Percentiles rank a stretch among this genome's conserved stretches.
Evolutionary conservation across 2,797 vertebrate species (phyloP).

Genomic region (Cuculus canorus): DNA sequence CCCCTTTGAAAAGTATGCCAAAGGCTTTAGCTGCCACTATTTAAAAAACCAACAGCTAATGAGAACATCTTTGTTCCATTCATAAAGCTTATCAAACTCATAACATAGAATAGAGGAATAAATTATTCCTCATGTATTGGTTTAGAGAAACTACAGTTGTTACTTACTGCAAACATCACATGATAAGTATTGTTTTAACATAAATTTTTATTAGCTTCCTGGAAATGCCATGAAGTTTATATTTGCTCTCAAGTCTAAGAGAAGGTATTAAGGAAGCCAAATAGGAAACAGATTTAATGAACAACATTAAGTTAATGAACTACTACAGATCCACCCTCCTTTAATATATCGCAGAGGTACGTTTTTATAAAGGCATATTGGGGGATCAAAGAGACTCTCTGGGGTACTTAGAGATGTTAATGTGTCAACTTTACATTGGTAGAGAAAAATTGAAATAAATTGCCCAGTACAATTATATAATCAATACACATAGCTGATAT

Average conservation of each 20-base stretch:
- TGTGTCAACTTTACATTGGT: neutral
- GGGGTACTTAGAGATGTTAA: neutral
- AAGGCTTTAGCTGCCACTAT: neutral
- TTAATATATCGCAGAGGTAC: neutral
- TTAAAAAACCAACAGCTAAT: neutral
- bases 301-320: neutral
- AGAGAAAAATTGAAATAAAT: neutral
- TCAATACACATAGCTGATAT: neutral
- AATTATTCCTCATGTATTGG: neutral
- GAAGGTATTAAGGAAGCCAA: neutral
- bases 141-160: neutral
- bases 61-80: neutral
- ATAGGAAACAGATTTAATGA: neutral
- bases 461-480: neutral
- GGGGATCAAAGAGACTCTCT: neutral
- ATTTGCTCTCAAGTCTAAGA: neutral
- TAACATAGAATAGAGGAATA: neutral
- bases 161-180: neutral
- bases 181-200: neutral
- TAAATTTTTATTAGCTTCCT: neutral
- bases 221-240: neutral
- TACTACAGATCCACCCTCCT: neutral
- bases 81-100: neutral
- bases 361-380: neutral
- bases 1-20: neutral